Evolutionary conservation across 1,140 invertebrate genomes (phyloP).

Genomic region (Asbolus verrucosus): DNA sequence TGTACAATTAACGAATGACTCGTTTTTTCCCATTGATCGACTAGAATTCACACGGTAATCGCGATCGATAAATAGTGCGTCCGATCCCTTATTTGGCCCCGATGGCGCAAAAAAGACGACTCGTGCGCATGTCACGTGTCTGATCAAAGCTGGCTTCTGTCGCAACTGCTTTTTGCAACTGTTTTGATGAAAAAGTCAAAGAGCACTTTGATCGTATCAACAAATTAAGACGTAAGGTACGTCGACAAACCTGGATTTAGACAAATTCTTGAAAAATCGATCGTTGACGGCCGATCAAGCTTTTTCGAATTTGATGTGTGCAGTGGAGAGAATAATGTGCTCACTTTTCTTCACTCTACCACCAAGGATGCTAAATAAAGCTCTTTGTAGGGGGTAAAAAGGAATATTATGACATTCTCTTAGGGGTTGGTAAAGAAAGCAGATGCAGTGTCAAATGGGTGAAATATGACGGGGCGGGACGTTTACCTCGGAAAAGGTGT

Average conservation of each 20-base stretch:
- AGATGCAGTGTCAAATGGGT: slow-evolving; percentile 57
- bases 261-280: slow-evolving; percentile 12
- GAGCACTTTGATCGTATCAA: slow-evolving; percentile 32
- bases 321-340: not conserved
- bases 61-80: slow-evolving; percentile 16
- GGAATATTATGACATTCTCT: slow-evolving; percentile 62
- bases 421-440: slow-evolving; percentile 54
- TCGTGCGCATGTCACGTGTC: slow-evolving; percentile 28
- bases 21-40: slow-evolving; percentile 8
- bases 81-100: slow-evolving; percentile 31
- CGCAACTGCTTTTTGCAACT: slow-evolving; percentile 28
- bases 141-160: slow-evolving; percentile 22
- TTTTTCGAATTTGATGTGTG: not conserved
- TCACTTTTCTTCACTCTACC: slow-evolving; percentile 54
- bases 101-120: slow-evolving; percentile 30
- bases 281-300: not conserved
- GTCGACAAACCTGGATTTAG: slow-evolving; percentile 19
- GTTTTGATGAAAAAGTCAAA: slow-evolving; percentile 33
- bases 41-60: not conserved
- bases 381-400: slow-evolving; percentile 56
- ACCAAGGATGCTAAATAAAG: slow-evolving; percentile 55
- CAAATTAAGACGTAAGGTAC: slow-evolving; percentile 29
- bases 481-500: slow-evolving; percentile 53
- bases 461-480: slow-evolving; percentile 56
- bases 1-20: slow-evolving; percentile 12